A percentile compares a stretch with the other conserved stretches of the same genome.
Conservation (phyloP, 2,113 vertebrate genomes). For the Hippocampus comes region DNA sequence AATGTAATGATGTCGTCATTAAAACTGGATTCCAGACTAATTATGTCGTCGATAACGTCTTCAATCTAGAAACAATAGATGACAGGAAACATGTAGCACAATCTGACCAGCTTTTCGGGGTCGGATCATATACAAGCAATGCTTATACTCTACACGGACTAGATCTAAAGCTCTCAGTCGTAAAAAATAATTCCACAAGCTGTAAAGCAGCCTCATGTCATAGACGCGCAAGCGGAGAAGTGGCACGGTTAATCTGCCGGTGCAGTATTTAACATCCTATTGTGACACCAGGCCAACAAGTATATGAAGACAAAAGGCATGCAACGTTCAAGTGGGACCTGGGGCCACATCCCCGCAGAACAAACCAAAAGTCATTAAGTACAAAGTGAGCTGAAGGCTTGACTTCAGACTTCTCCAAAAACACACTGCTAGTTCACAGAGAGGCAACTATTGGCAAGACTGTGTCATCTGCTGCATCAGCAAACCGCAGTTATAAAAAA, state of each 20-base stretch:
- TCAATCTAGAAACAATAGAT: constrained; percentile 74
- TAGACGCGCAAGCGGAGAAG: constrained; percentile 7
- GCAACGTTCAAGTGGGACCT: constrained; percentile 40
- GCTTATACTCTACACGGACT: background rate
- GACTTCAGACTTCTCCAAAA: constrained; percentile 49
- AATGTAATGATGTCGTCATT: constrained; percentile 86
- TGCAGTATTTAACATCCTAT: constrained; percentile 67
- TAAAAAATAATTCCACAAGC: background rate
- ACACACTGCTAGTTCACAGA: background rate
- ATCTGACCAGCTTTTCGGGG: background rate
- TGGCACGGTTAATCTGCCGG: constrained; percentile 40
- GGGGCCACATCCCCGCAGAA: constrained; percentile 3
- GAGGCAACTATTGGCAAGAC: constrained; percentile 9
- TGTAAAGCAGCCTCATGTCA: constrained; percentile 11
- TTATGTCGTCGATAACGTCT: constrained; percentile 90
- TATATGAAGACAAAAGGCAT: constrained; percentile 34
- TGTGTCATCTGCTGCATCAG: constrained; percentile 32
- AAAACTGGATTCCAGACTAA: constrained; percentile 90
- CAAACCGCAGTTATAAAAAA: constrained; percentile 18
- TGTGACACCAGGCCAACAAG: constrained; percentile 57
- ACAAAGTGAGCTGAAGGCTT: constrained; percentile 24
- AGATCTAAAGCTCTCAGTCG: background rate
- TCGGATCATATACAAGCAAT: background rate
- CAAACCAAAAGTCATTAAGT: constrained; percentile 55
- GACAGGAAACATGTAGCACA: constrained; percentile 17